Evolutionary conservation across 2,888 invertebrate species (phyloP).

Genomic region (Palloptera scutellata): DNA sequence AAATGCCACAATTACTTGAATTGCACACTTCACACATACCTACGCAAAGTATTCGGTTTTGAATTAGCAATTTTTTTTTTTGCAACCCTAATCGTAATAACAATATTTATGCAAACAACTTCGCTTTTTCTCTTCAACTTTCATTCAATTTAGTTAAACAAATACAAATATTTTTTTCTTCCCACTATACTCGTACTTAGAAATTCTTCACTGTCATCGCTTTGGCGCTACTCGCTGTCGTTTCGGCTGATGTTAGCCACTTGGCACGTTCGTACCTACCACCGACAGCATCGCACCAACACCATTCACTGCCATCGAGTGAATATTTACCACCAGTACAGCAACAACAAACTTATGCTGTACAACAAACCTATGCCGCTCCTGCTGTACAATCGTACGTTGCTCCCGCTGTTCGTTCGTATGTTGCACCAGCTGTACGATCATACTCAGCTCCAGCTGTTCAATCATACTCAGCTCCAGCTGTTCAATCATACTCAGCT

Average conservation of each 20-base stretch:
- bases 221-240: conserved; percentile 55
- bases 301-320: conserved; percentile 41
- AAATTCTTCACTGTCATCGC: conserved; percentile 54
- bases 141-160: too few species aligned
- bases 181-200: conserved; percentile 44
- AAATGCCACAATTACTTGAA: too few species aligned
- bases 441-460: conserved; percentile 27
- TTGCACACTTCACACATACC: too few species aligned
- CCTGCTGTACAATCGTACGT: conserved; percentile 22
- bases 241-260: conserved; percentile 61
- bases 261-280: conserved; percentile 54
- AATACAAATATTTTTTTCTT: not conserved
- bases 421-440: conserved; percentile 28
- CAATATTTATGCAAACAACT: too few species aligned
- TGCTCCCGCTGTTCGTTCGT: conserved; percentile 7
- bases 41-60: too few species aligned
- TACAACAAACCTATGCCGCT: conserved; percentile 35
- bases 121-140: too few species aligned
- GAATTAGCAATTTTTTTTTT: too few species aligned
- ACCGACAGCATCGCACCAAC: conserved; percentile 42
- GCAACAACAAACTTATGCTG: conserved; percentile 39
- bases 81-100: too few species aligned
- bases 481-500: conserved; percentile 25
- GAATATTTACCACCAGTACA: conserved; percentile 53
- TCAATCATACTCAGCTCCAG: conserved; percentile 24